Evolutionary conservation across 1,140 invertebrate species (phyloP).

Genomic region (Cyclargus thomasi): DNA sequence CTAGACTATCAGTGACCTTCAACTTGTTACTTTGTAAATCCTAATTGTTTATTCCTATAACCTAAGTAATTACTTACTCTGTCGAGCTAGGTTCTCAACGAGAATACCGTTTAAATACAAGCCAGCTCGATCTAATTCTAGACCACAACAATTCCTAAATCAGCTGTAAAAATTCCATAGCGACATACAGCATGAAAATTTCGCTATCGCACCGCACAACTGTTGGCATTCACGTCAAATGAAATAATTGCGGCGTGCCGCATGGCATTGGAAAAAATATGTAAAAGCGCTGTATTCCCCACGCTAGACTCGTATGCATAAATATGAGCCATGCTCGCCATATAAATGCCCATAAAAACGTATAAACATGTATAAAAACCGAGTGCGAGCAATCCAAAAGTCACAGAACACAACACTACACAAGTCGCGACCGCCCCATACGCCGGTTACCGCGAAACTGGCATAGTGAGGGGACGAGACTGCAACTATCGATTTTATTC

Average conservation of each 20-base stretch:
- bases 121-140: neutral
- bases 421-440: neutral
- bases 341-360: neutral
- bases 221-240: neutral
- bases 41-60: no score
- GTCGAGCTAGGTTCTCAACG: no score
- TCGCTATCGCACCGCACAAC: neutral
- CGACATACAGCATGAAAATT: neutral
- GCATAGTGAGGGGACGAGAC: neutral
- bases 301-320: neutral
- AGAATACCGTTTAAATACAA: no score
- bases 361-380: constrained; percentile 11
- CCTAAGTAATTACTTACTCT: no score
- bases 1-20: no score
- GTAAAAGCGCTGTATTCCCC: neutral
- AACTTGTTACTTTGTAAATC: no score
- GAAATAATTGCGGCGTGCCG: neutral
- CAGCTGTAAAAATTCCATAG: neutral
- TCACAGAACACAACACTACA: constrained; percentile 11
- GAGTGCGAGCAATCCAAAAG: constrained; percentile 4
- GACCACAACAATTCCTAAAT: no score
- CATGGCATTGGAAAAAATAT: neutral
- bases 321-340: neutral
- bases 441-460: constrained; percentile 8
- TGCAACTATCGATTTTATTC: constrained; percentile 8